phyloP scores from a whole-genome alignment of 2,797 vertebrate genomes.

The Antennarius maculatus region DNA sequence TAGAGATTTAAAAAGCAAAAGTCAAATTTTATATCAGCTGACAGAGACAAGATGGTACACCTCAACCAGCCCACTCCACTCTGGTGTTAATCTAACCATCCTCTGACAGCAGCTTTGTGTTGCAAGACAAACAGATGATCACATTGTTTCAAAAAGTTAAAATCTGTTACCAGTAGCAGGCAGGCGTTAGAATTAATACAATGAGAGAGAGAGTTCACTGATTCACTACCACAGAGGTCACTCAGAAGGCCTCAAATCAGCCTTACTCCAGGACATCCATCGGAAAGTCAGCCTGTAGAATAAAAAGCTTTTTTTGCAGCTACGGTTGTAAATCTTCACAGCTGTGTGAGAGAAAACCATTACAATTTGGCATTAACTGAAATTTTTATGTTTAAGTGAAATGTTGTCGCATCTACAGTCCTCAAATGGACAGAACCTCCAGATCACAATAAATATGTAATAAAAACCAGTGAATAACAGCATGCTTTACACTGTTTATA shows the following conservation, averaged over 20 bases:
- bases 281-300: not conserved
- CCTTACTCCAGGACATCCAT: not conserved
- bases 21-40: no score
- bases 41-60: no score
- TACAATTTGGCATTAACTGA: not conserved
- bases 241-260: not conserved
- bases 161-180: not conserved
- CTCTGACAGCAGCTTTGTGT: not conserved
- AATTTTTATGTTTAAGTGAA: slow-evolving; percentile 1
- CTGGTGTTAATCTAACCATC: not conserved
- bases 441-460: not conserved
- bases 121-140: not conserved
- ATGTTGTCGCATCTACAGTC: not conserved
- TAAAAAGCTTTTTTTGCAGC: not conserved
- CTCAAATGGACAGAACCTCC: not conserved
- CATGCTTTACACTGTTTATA: not conserved
- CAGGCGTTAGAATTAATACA: not conserved
- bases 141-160: not conserved
- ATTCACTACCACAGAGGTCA: not conserved
- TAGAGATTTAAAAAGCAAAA: no score
- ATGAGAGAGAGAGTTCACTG: not conserved
- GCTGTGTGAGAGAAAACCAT: not conserved
- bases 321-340: not conserved
- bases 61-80: no score
- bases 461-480: not conserved